Evolutionary conservation across 2,888 invertebrate species (phyloP).

Genomic region (Phaedon cochleariae): DNA sequence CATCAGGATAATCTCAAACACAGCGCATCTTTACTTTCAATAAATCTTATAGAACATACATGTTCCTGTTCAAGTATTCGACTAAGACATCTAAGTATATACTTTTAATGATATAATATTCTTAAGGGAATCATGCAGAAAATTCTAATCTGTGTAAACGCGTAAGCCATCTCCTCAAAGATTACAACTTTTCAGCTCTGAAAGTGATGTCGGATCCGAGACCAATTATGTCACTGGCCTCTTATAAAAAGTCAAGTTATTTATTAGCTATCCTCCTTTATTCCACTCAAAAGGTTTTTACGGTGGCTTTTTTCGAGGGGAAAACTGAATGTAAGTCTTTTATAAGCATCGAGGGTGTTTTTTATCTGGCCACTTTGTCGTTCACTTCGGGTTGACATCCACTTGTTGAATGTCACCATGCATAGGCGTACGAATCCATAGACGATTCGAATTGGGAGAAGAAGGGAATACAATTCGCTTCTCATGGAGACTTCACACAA

Average conservation of each 20-base stretch:
- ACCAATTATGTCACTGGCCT: conserved; percentile 50
- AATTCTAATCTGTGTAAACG: too few species aligned
- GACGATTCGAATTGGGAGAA: too few species aligned
- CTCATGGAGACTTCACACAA: too few species aligned
- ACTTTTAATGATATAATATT: too few species aligned
- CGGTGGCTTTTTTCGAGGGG: conserved; percentile 46
- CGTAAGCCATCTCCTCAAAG: too few species aligned
- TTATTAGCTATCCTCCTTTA: conserved; percentile 49
- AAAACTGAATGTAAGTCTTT: conserved; percentile 56
- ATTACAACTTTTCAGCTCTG: not conserved
- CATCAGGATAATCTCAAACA: too few species aligned
- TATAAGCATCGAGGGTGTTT: conserved; percentile 61
- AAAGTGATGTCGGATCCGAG: conserved; percentile 29
- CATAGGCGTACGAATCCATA: conserved; percentile 25
- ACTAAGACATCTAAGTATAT: too few species aligned
- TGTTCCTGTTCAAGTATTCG: too few species aligned
- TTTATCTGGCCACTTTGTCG: conserved; percentile 63
- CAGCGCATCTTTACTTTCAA: too few species aligned
- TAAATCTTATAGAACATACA: too few species aligned
- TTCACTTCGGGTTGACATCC: conserved; percentile 61
- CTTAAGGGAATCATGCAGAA: too few species aligned
- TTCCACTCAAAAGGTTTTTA: conserved; percentile 49
- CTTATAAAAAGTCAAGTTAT: conserved; percentile 48
- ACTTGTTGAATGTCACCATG: conserved; percentile 57
- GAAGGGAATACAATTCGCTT: too few species aligned